Base-by-base conservation (phyloP, 92 coral and sea anemone species). In the Bergia sp. region DNA sequence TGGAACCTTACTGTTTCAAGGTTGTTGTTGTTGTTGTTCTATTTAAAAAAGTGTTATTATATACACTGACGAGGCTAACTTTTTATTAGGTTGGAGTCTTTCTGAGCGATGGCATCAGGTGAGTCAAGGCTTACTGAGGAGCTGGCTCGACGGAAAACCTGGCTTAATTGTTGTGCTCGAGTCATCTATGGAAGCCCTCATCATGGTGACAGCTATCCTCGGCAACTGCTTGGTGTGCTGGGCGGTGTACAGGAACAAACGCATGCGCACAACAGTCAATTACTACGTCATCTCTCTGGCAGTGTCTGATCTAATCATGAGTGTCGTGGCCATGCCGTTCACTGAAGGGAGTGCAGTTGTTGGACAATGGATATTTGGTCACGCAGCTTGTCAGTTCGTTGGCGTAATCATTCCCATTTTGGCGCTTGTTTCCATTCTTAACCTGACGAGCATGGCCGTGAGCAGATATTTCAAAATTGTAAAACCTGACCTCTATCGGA, bases 381-480 rank as follows among this genome's bases (percentile, higher is more conserved):
- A 82, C 7, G 53, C 16, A 1, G 73, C 75, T n/a, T 91, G 93
- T 43, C 93, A 91, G 39, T 82, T 88, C 47, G 29, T 36, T 12
- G 93, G 91, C 11, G 47, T 87, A 23, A 57, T 45, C 2, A 82
- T 87, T 2, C 88, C 88, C 0, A 82, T 88, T 82, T 37, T 91
- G 38, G 93, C 93, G 15, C 82, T 90, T 3, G 84, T 45, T 15
- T 88, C 93, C 18, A 88, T 91, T 78, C 73, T 81, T 36, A 55
- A 76, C 73, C 66, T 91, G 88, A 74, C 93, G 29, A 64, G 49
- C 0, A 82, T 91, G 12, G 91, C 93, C 21, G 45, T 91, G 57
- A 91, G 85, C 87, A 88, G 93, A 67, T 91, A 82, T 38, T 88
- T 91, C 89, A 69, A 87, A 77, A 82, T 88, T 82, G 85, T 91